These are phyloP conservation scores for Carpatolechia fugitivella DNA, from an alignment of 2,888 invertebrate genomes.

Conservation along the genomic window DNA sequence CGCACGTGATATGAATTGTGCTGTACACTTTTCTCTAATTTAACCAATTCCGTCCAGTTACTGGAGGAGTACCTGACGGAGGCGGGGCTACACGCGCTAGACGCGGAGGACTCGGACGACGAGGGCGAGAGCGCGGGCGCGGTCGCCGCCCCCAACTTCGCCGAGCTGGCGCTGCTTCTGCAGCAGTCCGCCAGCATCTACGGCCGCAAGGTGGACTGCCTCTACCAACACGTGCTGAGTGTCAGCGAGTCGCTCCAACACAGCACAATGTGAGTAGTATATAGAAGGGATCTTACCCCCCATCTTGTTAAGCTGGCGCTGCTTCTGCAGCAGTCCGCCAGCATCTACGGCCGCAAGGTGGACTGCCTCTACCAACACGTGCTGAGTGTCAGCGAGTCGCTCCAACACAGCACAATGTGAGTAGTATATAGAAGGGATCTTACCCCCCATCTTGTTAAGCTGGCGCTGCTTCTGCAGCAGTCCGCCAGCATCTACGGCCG, in stretches of 20 bases:
- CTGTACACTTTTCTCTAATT: too few species aligned
- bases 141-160: slow-evolving; percentile 80
- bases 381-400: slow-evolving; percentile 52
- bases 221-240: slow-evolving; percentile 62
- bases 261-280: slow-evolving; percentile 37
- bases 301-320: slow-evolving; percentile 90
- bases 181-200: slow-evolving; percentile 86
- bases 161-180: slow-evolving; percentile 87
- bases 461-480: slow-evolving; percentile 87
- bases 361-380: slow-evolving; percentile 79
- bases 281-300: slow-evolving; percentile 52
- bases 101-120: slow-evolving; percentile 34
- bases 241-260: slow-evolving; percentile 56
- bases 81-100: slow-evolving; percentile 61
- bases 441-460: slow-evolving; percentile 85
- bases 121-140: slow-evolving; percentile 16
- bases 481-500: slow-evolving; percentile 84
- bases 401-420: slow-evolving; percentile 44
- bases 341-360: slow-evolving; percentile 86
- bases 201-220: slow-evolving; percentile 85
- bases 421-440: slow-evolving; percentile 19
- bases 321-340: slow-evolving; percentile 85
- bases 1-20: too few species aligned
- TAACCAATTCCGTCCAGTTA: slow-evolving; percentile 48
- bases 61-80: slow-evolving; percentile 79